Conservation (phyloP, 2,888 invertebrate species). For the Drosophila kuntzei region DNA sequence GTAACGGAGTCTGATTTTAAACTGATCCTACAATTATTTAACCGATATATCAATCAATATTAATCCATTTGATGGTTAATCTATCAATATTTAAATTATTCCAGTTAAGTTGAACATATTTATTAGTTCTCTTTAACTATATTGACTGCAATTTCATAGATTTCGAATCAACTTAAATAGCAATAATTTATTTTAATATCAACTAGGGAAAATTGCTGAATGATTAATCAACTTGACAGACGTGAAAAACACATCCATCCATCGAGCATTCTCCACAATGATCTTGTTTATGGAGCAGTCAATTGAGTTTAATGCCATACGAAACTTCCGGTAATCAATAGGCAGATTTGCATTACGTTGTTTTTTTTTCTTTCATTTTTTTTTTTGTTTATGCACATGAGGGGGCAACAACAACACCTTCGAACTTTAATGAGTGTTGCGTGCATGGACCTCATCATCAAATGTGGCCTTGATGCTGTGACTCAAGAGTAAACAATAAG, state of each 20-base stretch:
- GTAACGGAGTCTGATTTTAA: too few species aligned
- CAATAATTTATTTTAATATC: not conserved
- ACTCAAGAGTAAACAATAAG: constrained; percentile 38
- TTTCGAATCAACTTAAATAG: not conserved
- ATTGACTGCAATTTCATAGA: not conserved
- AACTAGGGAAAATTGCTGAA: constrained; percentile 25
- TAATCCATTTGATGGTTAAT: not conserved
- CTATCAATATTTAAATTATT: not conserved
- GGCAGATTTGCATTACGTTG: constrained; percentile 1
- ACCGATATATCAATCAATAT: not conserved
- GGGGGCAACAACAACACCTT: constrained; percentile 23
- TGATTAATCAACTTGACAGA: constrained; percentile 39
- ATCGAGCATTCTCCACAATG: constrained; percentile 23
- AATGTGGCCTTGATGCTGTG: constrained; percentile 64
- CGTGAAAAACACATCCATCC: constrained; percentile 56
- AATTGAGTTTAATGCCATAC: constrained; percentile 49
- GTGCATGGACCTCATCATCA: constrained; percentile 46
- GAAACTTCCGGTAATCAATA: constrained; percentile 64
- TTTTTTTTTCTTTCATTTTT: not conserved
- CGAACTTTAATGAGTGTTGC: constrained; percentile 26
- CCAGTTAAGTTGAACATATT: not conserved
- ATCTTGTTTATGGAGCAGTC: constrained; percentile 55
- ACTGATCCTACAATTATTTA: not conserved
- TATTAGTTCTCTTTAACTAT: not conserved
- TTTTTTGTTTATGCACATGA: not conserved